phyloP scores from a whole-genome alignment of 2,888 invertebrate species.

The Willowsia nigromaculata region DNA sequence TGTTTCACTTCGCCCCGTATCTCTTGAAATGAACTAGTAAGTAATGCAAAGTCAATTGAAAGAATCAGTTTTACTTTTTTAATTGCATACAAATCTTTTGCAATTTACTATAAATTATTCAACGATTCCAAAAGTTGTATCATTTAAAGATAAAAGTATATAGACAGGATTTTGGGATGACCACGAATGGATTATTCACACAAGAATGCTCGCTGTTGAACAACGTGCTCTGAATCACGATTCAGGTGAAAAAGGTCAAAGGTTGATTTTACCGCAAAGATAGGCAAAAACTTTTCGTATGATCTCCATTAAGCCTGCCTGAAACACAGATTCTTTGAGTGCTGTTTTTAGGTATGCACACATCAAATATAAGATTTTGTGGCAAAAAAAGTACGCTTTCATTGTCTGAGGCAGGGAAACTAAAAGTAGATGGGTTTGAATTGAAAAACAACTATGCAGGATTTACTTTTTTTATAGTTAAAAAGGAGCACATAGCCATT shows the following conservation, averaged over 20 bases:
- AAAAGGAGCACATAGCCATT: too few species aligned
- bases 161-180: not conserved
- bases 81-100: too few species aligned
- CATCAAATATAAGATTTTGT: not conserved
- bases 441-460: not conserved
- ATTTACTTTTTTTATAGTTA: too few species aligned
- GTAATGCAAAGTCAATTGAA: too few species aligned
- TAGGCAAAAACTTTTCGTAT: constrained; percentile 18
- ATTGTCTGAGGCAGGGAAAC: not conserved
- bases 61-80: too few species aligned
- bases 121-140: too few species aligned
- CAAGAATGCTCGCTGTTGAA: not conserved
- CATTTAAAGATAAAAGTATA: too few species aligned
- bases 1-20: too few species aligned
- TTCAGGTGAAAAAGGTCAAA: constrained; percentile 62
- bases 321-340: not conserved
- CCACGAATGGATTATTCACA: not conserved
- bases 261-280: constrained; percentile 63
- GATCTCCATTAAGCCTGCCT: constrained; percentile 2
- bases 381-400: not conserved
- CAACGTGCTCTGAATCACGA: constrained; percentile 3
- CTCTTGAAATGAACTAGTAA: too few species aligned
- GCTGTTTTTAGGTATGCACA: not conserved
- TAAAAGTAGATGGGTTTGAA: not conserved
- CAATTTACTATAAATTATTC: too few species aligned